phyloP scores from a whole-genome alignment of 2,113 vertebrate genomes.

The Eira barbara region DNA sequence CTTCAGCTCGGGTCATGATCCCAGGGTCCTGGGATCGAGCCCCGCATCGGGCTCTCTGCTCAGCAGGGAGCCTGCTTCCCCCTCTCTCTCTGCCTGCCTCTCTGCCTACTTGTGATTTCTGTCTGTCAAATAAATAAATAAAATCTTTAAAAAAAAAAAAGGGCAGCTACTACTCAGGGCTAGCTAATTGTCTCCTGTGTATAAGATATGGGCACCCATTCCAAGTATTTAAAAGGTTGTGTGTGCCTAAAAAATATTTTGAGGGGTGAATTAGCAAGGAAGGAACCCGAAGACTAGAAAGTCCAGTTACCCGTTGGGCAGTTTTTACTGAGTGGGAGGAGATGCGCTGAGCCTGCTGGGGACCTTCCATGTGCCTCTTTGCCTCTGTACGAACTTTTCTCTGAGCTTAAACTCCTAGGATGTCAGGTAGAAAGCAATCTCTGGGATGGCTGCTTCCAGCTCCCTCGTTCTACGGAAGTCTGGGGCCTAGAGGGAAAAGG shows the following conservation, averaged over 20 bases:
- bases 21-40: too few relatives aligned
- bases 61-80: too few relatives aligned
- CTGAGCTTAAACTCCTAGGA: neutral
- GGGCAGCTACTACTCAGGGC: neutral
- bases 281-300: neutral
- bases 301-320: neutral
- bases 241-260: neutral
- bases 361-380: neutral
- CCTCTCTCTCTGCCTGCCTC: too few relatives aligned
- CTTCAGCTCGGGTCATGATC: too few relatives aligned
- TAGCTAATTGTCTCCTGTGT: neutral
- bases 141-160: too few relatives aligned
- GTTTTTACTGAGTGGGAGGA: neutral
- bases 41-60: too few relatives aligned
- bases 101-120: too few relatives aligned
- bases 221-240: neutral
- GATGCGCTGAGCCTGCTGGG: neutral
- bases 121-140: too few relatives aligned
- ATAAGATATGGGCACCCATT: neutral
- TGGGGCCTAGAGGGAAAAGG: neutral
- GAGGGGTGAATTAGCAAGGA: neutral
- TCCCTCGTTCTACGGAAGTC: neutral
- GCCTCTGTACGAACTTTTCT: neutral
- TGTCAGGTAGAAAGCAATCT: neutral
- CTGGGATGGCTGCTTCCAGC: neutral